phyloP scores from a whole-genome alignment of 2,113 vertebrate species.

The Eleginops maclovinus region DNA sequence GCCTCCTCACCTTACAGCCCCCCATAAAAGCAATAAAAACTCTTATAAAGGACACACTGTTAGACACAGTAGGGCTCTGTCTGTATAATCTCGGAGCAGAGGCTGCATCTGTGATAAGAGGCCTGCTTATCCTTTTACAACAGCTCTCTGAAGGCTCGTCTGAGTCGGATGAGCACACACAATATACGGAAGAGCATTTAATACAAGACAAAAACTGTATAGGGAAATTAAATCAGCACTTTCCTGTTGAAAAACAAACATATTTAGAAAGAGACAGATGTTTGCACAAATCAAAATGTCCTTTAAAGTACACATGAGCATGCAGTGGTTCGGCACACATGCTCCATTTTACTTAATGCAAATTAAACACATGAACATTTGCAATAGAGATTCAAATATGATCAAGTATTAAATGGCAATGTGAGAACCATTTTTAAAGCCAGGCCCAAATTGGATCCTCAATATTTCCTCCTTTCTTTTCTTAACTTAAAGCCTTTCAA shows the following conservation, averaged over 20 bases:
- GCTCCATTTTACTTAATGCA: too few relatives aligned
- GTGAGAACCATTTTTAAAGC: too few relatives aligned
- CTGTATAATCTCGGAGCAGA: slow-evolving; percentile 6
- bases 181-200: not conserved
- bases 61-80: slow-evolving; percentile 22
- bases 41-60: slow-evolving; percentile 22
- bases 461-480: too few relatives aligned
- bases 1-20: not conserved
- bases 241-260: not conserved
- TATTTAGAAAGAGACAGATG: not conserved
- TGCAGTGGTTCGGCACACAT: too few relatives aligned
- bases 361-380: too few relatives aligned
- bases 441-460: not conserved
- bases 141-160: slow-evolving; percentile 17
- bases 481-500: too few relatives aligned
- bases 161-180: not conserved
- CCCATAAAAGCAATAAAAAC: slow-evolving; percentile 19
- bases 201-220: not conserved
- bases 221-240: not conserved
- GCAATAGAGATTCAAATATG: too few relatives aligned
- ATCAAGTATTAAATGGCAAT: not conserved
- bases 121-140: slow-evolving; percentile 2
- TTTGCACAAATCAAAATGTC: not conserved
- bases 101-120: slow-evolving; percentile 18
- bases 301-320: not conserved